Evolutionary conservation across 2,113 vertebrate genomes (phyloP).

Genomic region (Anarhynchus alexandrinus): DNA sequence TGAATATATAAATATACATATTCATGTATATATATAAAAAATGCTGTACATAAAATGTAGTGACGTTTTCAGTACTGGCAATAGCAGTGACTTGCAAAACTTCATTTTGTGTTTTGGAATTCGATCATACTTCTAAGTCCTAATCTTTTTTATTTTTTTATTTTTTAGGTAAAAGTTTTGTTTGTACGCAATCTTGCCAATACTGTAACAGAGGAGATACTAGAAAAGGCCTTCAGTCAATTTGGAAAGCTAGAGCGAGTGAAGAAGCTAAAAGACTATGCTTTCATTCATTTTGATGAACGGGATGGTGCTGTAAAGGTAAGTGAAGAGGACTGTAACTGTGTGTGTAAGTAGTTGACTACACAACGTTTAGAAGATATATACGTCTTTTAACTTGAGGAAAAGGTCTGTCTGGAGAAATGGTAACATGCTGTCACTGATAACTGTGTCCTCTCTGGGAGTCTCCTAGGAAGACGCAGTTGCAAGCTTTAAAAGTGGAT

Average conservation of each 20-base stretch:
- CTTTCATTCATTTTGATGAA: slow-evolving; percentile 97
- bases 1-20: background rate
- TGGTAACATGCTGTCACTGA: background rate
- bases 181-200: slow-evolving; percentile 97
- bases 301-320: slow-evolving; percentile 96
- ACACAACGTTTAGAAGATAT: background rate
- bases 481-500: background rate
- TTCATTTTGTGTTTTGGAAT: background rate
- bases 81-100: background rate
- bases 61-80: background rate
- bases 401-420: background rate
- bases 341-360: background rate
- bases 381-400: background rate
- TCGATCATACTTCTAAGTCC: background rate
- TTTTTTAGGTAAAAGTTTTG: slow-evolving; percentile 91
- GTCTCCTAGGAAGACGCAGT: background rate
- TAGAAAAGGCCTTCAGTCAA: slow-evolving; percentile 92
- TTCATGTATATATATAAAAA: background rate
- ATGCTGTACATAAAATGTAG: background rate
- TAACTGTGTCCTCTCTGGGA: background rate
- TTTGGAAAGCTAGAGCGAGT: slow-evolving; percentile 96
- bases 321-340: background rate
- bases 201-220: slow-evolving; percentile 93
- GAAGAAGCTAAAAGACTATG: slow-evolving; percentile 99
- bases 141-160: background rate